Evolutionary conservation across 2,113 vertebrate species (phyloP), one percentile per base, ranked within the genome.

Genomic region (Hoplias malabaricus): DNA sequence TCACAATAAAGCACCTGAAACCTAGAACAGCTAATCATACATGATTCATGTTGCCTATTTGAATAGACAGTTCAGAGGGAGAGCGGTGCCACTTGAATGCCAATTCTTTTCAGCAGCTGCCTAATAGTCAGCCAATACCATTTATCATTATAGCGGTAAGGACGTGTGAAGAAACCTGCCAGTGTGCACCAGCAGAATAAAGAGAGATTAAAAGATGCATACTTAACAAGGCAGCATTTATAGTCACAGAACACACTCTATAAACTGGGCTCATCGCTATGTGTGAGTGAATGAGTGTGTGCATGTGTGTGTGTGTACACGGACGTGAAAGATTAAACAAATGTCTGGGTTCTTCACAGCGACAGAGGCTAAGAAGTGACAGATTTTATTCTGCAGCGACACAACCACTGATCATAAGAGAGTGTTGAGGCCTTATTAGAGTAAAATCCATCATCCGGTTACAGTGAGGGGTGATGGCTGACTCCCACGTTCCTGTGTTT

Each of bases 301-400:
- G n/a, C n/a, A n/a, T n/a, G n/a, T n/a, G n/a, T n/a, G n/a, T n/a
- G n/a, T n/a, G n/a, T n/a, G n/a, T n/a, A n/a, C n/a, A n/a, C n/a
- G n/a, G n/a, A n/a, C n/a, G n/a, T n/a, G n/a, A 14, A 74, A 48
- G 27, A 61, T 33, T 62, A 62, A 62, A 43, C 50, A 48, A 74
- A 74, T 63, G 61, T n/a, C 42, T 34, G 8, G 27, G n/a, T 31
- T 40, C 12, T 63, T 46, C 21, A 34, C 16, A 50, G 12, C 48
- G 38, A 33, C 54, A 73, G 38, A 42, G 10, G n/a, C 56, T 29
- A 27, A 12, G 21, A 73, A 14, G 57, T 63, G 56, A 48, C 57
- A 48, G 11, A 34, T 73, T 73, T 36, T 61, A 61, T 73, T 43
- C 12, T 48, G n/a, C 12, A 21, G 12, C 48, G 56, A 61, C 31